These are phyloP conservation scores for Eueides isabella DNA, from an alignment of 1,140 invertebrate genomes.

Conservation along the genomic window DNA sequence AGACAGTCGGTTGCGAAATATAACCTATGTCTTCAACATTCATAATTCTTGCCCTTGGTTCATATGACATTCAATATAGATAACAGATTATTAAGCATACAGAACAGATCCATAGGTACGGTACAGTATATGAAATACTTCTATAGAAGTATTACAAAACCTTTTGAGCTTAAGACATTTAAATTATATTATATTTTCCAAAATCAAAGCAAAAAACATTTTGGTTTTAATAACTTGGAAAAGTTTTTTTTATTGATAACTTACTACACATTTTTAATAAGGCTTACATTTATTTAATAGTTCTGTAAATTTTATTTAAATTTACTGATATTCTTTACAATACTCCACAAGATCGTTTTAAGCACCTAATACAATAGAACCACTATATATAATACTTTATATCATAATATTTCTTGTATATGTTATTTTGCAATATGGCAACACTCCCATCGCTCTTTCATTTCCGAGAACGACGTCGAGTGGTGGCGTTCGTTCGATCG, in stretches of 20 bases:
- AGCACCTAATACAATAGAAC: neutral
- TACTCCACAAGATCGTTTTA: neutral
- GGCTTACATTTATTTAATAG: no score
- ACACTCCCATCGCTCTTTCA: neutral
- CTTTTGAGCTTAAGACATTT: no score
- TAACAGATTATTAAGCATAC: neutral
- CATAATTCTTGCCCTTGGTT: neutral
- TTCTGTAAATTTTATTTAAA: no score
- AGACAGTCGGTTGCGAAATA: conserved; percentile 39
- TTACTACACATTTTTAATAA: no score
- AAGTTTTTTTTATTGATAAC: no score
- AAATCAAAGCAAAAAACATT: no score
- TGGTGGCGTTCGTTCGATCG: conserved; percentile 71
- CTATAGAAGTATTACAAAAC: no score
- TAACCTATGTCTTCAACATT: conserved; percentile 32
- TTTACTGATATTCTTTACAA: neutral
- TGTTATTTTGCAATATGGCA: neutral
- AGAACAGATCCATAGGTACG: no score
- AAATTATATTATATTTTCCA: no score
- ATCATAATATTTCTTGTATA: neutral
- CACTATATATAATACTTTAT: no score
- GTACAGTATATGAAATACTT: no score
- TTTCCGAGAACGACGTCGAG: conserved; percentile 56
- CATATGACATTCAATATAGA: neutral
- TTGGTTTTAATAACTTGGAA: no score